phyloP scores from a whole-genome alignment of 1,140 invertebrate species.

The Nautilus pompilius region DNA sequence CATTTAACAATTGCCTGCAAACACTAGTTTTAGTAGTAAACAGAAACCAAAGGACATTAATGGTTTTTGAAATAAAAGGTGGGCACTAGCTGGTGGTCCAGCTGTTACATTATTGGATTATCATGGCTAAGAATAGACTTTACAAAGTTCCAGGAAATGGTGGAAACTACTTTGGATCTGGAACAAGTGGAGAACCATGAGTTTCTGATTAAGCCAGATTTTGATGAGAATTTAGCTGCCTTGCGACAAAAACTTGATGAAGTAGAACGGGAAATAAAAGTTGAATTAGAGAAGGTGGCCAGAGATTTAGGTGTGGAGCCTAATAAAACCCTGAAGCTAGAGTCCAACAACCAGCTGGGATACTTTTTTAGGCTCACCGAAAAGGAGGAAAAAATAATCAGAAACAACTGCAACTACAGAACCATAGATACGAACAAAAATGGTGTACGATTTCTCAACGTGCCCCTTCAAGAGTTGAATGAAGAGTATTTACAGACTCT shows the following conservation, averaged over 20 bases:
- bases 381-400: constrained; percentile 81
- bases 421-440: constrained; percentile 83
- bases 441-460: constrained; percentile 81
- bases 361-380: constrained; percentile 85
- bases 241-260: constrained; percentile 68
- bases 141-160: constrained; percentile 80
- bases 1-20: too few species aligned
- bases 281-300: constrained; percentile 63
- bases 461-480: constrained; percentile 69
- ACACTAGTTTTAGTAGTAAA: too few species aligned
- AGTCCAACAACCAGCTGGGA: constrained; percentile 77
- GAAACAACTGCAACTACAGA: constrained; percentile 76
- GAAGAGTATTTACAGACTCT: constrained; percentile 69
- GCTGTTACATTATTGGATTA: too few species aligned
- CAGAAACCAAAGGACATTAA: too few species aligned
- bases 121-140: too few species aligned
- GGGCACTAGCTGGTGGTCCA: too few species aligned
- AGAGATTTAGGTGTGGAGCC: constrained; percentile 72
- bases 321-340: constrained; percentile 74
- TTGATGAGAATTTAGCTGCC: constrained; percentile 78
- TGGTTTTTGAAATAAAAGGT: too few species aligned
- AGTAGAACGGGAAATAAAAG: constrained; percentile 71
- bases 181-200: constrained; percentile 75
- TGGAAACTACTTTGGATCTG: constrained; percentile 86
- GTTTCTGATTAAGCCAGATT: constrained; percentile 82